Evolutionary conservation across 2,888 invertebrate species (phyloP).

Genomic region (Aphodius granarius): DNA sequence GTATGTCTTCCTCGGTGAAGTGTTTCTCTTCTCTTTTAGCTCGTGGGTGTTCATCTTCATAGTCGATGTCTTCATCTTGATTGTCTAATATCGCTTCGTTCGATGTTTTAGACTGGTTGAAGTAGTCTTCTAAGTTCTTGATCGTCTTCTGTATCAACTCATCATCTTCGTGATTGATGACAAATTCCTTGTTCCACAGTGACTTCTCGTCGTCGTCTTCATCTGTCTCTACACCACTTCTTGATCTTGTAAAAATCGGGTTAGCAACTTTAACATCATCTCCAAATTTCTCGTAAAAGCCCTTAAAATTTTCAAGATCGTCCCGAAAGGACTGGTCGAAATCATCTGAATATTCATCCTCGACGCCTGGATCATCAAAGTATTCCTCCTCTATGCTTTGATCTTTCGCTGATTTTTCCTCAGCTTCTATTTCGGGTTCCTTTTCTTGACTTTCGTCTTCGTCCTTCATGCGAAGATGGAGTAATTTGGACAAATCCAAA

Average conservation of each 20-base stretch:
- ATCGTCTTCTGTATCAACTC: slow-evolving; percentile 25
- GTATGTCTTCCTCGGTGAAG: slow-evolving; percentile 27
- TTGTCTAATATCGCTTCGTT: neutral
- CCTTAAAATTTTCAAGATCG: neutral
- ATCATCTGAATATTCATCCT: slow-evolving; percentile 11
- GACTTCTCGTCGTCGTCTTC: slow-evolving; percentile 4
- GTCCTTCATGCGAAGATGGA: neutral
- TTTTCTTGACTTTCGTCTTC: neutral
- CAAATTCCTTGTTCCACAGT: slow-evolving; percentile 26
- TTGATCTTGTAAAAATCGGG: neutral
- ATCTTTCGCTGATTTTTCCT: neutral
- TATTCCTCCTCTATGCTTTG: slow-evolving; percentile 16
- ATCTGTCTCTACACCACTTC: slow-evolving; percentile 12
- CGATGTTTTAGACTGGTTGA: slow-evolving; percentile 20
- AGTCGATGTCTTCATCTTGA: slow-evolving; percentile 16
- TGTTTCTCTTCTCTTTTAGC: slow-evolving; percentile 20
- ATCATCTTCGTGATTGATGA: slow-evolving; percentile 21
- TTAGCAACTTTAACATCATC: slow-evolving; percentile 2
- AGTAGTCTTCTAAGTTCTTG: slow-evolving; percentile 30
- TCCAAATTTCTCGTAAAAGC: slow-evolving; percentile 10
- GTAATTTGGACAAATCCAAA: neutral
- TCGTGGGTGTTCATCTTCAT: slow-evolving; percentile 18
- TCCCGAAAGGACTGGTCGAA: slow-evolving; percentile 10
- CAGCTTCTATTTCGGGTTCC: neutral
- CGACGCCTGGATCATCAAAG: slow-evolving; percentile 2